Conservation (phyloP, 2,888 invertebrate genomes). For the Trisateles emortualis region DNA sequence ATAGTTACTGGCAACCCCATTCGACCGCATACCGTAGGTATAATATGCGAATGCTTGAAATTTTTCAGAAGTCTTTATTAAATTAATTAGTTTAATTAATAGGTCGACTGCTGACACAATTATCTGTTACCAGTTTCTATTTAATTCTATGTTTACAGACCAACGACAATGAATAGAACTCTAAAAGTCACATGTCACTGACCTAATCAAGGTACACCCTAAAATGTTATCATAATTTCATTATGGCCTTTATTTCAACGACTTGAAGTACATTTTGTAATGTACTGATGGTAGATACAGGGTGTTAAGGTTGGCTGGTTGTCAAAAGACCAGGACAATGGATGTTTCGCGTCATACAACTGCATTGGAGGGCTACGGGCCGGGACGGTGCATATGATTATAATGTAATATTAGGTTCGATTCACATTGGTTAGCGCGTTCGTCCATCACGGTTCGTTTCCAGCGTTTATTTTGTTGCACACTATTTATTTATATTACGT, state of each 20-base stretch:
- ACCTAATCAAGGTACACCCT: conserved; percentile 42
- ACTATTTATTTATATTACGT: too few species aligned
- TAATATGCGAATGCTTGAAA: too few species aligned
- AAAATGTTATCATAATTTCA: conserved; percentile 19
- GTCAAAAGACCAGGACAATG: conserved; percentile 67
- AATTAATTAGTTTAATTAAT: conserved; percentile 8
- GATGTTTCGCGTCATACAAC: conserved; percentile 57
- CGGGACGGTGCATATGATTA: conserved; percentile 59
- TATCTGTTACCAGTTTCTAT: conserved; percentile 14
- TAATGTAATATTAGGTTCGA: conserved; percentile 54
- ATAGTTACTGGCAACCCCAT: too few species aligned
- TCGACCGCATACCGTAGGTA: too few species aligned
- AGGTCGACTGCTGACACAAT: conserved; percentile 7
- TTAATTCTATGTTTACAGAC: conserved; percentile 27
- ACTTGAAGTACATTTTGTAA: conserved; percentile 33
- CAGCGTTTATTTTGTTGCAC: too few species aligned
- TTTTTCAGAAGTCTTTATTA: background rate
- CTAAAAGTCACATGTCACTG: conserved; percentile 53
- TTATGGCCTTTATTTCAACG: conserved; percentile 27
- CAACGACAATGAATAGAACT: conserved; percentile 31
- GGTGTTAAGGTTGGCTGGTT: conserved; percentile 67
- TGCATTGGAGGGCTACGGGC: conserved; percentile 61
- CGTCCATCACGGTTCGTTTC: too few species aligned
- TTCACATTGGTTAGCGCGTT: too few species aligned
- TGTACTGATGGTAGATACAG: conserved; percentile 12